These are phyloP conservation scores for Leptinotarsa defecta DNA, from an alignment of 1,140 invertebrate genomes.

Conservation along the genomic window DNA sequence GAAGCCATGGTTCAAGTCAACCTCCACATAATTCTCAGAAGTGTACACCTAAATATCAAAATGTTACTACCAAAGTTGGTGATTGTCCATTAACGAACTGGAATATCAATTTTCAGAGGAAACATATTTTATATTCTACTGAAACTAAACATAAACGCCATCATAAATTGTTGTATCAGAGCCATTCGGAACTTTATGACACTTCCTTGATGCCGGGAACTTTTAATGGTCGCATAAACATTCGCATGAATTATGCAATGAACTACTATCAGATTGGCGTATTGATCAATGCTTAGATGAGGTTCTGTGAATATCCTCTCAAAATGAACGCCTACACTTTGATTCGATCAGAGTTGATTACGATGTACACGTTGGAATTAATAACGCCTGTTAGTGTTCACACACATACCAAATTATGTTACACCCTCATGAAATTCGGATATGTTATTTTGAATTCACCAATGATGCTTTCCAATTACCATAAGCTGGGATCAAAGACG, in stretches of 20 bases:
- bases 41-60: too few relatives aligned
- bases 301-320: background rate
- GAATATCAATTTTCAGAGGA: too few relatives aligned
- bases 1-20: too few relatives aligned
- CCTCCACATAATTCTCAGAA: too few relatives aligned
- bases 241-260: constrained; percentile 3
- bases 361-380: background rate
- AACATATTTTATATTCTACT: too few relatives aligned
- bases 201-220: background rate
- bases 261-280: background rate
- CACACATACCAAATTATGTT: background rate
- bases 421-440: too few relatives aligned
- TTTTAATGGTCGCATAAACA: background rate
- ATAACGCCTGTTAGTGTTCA: constrained; percentile 2
- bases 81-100: too few relatives aligned
- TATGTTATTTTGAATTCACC: too few relatives aligned
- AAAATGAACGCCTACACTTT: background rate
- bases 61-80: too few relatives aligned
- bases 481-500: too few relatives aligned
- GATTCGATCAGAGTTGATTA: background rate
- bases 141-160: too few relatives aligned
- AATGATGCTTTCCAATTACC: too few relatives aligned
- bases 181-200: background rate
- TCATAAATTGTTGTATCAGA: background rate
- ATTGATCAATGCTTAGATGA: background rate